Evolutionary conservation across 2,113 vertebrate species (phyloP), one percentile per base, ranked within the genome.

Genomic region (Alexandromys fortis): DNA sequence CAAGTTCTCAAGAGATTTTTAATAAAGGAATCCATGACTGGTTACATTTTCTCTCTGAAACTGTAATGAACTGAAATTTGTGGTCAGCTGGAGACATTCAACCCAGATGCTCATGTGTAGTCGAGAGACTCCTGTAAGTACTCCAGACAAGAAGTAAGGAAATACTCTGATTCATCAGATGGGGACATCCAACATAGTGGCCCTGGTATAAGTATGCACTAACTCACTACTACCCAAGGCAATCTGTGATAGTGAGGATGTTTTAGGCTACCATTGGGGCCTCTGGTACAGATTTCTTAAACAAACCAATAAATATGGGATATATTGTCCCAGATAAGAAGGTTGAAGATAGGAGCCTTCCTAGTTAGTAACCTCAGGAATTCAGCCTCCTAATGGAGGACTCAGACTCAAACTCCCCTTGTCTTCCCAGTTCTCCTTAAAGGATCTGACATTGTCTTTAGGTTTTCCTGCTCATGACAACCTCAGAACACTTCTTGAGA

Each of bases 11-110:
- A 33, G 49, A 77, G 86, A 38, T 83, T 65, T 65, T 82, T 61
- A 88, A 76, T 55, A 63, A 89, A 35, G 22, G 14, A 35, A 70
- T 17, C 33, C 30, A 87, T 63, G 8, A 45, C 22, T 77, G 58
- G 21, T 33, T 87, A 26, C 14, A 78, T 83, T 79, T 92, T 90
- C 52, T 38, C 38, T 86, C 49, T 86, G 73, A 92, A 75, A 94
- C 38, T 75, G 17, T 90, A 70, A 38, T 86, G 16, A 33, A 7
- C 73, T 58, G 38, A 90, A 73, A 30, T 58, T 93, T 76, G 45
- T 90, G 70, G 47, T 68, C 35, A 92, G 1, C 13, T 82, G 42
- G 49, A 91, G 73, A 14, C 28, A 78, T 38, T 87, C 24, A 91
- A 10, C 35, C 83, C n/a, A 72, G 52, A 91, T 77, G 49, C 10